phyloP scores from a whole-genome alignment of 1,140 invertebrate genomes.

The Oncopeltus fasciatus region DNA sequence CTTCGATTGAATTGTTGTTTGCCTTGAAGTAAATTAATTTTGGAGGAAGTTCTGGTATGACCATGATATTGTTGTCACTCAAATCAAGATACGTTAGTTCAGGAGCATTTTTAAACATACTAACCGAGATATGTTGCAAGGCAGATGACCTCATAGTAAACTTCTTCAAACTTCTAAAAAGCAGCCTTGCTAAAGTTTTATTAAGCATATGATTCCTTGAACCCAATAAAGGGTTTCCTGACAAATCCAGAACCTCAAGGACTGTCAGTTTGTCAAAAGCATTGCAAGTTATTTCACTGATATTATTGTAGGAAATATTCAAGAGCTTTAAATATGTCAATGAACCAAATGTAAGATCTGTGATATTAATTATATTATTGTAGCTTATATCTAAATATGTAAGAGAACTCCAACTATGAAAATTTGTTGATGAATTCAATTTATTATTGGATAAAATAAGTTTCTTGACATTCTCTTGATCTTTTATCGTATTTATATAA shows the following conservation, averaged over 20 bases:
- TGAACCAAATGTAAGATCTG: neutral
- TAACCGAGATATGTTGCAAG: neutral
- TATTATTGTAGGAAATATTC: conserved; percentile 11
- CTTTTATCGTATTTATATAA: too few species aligned
- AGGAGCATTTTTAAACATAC: neutral
- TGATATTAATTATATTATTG: neutral
- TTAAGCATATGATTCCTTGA: neutral
- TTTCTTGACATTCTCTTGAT: neutral
- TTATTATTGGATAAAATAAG: neutral
- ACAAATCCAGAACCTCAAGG: conserved; percentile 12
- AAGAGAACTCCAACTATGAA: neutral
- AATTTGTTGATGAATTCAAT: neutral
- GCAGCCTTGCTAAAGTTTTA: neutral
- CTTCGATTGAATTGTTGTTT: conserved; percentile 7
- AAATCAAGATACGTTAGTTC: conserved; percentile 2
- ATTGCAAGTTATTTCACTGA: neutral
- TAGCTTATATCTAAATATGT: neutral
- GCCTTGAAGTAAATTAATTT: conserved; percentile 9
- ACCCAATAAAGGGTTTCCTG: conserved; percentile 4
- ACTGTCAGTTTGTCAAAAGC: neutral
- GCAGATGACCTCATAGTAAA: neutral
- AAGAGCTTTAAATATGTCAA: conserved; percentile 1
- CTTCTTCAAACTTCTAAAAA: neutral
- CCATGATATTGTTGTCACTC: conserved; percentile 6
- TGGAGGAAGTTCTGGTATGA: conserved; percentile 5